Percentiles rank a stretch among this genome's conserved stretches.
These are phyloP conservation scores for Agelastica alni DNA, from an alignment of 2,888 invertebrate species.

Conservation along the genomic window DNA sequence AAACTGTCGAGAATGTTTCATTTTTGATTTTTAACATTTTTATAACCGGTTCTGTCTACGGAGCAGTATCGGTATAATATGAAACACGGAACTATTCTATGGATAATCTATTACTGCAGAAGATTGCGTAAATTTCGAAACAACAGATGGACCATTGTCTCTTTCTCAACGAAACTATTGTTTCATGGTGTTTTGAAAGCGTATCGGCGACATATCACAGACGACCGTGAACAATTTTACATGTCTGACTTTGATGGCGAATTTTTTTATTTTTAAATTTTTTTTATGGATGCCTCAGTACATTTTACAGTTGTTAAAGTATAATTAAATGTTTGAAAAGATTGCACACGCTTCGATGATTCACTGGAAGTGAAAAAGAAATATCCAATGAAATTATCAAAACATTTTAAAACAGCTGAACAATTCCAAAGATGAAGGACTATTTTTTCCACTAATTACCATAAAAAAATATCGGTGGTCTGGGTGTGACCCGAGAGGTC, in stretches of 20 bases:
- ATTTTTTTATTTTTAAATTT: slow-evolving; percentile 7
- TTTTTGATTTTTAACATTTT: not conserved
- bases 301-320: slow-evolving; percentile 16
- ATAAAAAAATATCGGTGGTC: no score
- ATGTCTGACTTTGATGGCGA: slow-evolving; percentile 3
- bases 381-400: no score
- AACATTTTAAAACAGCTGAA: no score
- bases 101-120: slow-evolving; percentile 24
- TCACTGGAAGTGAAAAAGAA: not conserved
- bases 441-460: no score
- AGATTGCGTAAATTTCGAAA: slow-evolving; percentile 31
- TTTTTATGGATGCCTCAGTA: not conserved
- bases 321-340: slow-evolving; percentile 8
- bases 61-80: slow-evolving; percentile 16
- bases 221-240: slow-evolving; percentile 16
- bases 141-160: slow-evolving; percentile 31
- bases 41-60: slow-evolving; percentile 7
- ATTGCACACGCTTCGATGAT: not conserved
- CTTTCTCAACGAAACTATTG: slow-evolving; percentile 28
- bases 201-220: slow-evolving; percentile 16
- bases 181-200: slow-evolving; percentile 16
- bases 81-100: slow-evolving; percentile 28
- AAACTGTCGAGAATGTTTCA: no score
- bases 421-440: no score
- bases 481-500: no score